Conservation (phyloP, 2,888 invertebrate species). For the Arrhopalites spinosus region DNA sequence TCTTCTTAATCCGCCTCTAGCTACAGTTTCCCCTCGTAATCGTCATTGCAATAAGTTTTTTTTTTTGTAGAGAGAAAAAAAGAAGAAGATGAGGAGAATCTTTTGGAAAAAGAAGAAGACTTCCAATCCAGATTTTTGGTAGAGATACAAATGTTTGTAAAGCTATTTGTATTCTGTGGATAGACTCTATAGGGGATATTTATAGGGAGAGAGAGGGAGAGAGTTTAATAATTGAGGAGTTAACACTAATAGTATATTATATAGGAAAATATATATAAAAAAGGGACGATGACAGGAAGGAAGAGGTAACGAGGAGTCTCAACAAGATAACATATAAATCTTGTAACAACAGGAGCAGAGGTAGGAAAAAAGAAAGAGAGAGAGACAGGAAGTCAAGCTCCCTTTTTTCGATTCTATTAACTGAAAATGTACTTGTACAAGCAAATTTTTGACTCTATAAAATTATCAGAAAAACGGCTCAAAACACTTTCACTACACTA, state of each 20-base stretch:
- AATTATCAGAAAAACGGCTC: constrained; percentile 19
- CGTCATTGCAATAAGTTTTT: too few relatives aligned
- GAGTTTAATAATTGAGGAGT: constrained; percentile 15
- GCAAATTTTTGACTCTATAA: constrained; percentile 25
- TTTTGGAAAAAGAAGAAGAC: too few relatives aligned
- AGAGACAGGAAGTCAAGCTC: not conserved
- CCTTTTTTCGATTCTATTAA: constrained; percentile 26
- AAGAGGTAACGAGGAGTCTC: constrained; percentile 17
- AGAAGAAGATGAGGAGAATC: too few relatives aligned
- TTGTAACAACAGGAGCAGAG: not conserved
- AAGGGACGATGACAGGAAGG: constrained; percentile 2
- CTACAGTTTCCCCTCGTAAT: not conserved
- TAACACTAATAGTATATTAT: constrained; percentile 6
- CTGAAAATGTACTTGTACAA: constrained; percentile 22
- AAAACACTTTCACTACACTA: constrained; percentile 7
- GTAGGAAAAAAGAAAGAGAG: not conserved
- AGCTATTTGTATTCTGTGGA: too few relatives aligned
- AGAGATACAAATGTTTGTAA: too few relatives aligned
- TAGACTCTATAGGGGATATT: not conserved
- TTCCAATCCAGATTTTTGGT: too few relatives aligned
- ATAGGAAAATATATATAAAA: not conserved
- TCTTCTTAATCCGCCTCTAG: not conserved
- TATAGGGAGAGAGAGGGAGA: not conserved
- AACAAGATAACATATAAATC: constrained; percentile 19
- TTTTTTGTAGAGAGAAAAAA: too few relatives aligned